Conservation (phyloP, 1,140 invertebrate genomes). For the Zaprionus camerounensis region DNA sequence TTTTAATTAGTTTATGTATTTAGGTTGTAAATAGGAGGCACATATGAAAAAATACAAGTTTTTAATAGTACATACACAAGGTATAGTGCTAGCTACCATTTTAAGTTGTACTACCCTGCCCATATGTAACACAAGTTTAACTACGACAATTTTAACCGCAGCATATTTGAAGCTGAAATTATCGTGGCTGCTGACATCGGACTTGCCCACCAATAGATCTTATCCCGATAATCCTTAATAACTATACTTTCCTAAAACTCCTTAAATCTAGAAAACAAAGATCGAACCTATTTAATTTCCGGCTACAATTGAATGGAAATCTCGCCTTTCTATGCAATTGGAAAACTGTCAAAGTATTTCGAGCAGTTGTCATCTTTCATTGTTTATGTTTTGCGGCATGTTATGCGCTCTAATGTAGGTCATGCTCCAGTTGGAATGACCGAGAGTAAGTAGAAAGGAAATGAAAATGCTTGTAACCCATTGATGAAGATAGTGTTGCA, state of each 20-base stretch:
- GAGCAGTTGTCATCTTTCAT: conserved; percentile 12
- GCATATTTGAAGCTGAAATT: no score
- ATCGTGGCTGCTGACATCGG: no score
- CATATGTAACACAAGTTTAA: no score
- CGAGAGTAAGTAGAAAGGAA: conserved; percentile 5
- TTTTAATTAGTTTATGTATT: no score
- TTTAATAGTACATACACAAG: no score
- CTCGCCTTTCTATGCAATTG: conserved; percentile 2
- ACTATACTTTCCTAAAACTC: neutral
- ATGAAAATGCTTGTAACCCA: neutral
- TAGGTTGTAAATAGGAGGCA: no score
- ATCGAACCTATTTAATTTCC: neutral
- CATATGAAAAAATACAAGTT: no score
- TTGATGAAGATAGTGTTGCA: neutral
- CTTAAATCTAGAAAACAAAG: neutral
- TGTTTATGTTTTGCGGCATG: conserved; percentile 38
- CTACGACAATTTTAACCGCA: conserved; percentile 84
- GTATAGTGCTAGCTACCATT: no score
- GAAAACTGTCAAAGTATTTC: conserved; percentile 9
- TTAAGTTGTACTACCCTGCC: no score
- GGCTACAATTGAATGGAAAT: neutral
- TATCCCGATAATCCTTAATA: no score
- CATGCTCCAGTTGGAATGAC: conserved; percentile 38
- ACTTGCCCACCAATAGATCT: no score
- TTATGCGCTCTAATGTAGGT: conserved; percentile 23